Percentiles rank a stretch among this genome's conserved stretches.
Conservation (phyloP, 1,140 invertebrate genomes). For the Drosophila micromelanica region DNA sequence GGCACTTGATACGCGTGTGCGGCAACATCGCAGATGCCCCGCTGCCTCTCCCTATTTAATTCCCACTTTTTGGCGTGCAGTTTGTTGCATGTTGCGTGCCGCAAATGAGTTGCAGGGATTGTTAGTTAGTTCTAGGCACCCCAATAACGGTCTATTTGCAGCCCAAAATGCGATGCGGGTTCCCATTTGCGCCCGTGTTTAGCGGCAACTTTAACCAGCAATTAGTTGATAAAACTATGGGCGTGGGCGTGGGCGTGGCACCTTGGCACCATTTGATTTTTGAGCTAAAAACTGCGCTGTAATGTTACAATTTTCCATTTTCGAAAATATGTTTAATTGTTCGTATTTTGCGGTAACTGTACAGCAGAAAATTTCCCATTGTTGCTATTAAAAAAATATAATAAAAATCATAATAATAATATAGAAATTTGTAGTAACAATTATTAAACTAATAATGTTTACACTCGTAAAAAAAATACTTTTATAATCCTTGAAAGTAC, state of each 20-base stretch:
- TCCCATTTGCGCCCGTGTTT: constrained; percentile 56
- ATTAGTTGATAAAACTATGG: constrained; percentile 43
- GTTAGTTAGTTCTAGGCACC: constrained; percentile 8
- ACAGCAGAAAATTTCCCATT: not conserved
- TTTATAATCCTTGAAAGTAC: no score
- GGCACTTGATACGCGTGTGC: constrained; percentile 68
- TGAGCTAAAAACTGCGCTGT: not conserved
- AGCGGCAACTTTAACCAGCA: constrained; percentile 45
- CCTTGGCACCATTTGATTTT: constrained; percentile 28
- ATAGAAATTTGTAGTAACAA: no score
- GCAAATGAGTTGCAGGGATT: constrained; percentile 63
- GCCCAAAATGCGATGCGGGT: constrained; percentile 2
- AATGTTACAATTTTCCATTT: constrained; percentile 7
- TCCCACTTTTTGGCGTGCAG: constrained; percentile 12
- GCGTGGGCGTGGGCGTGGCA: constrained; percentile 41
- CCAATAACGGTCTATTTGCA: constrained; percentile 48
- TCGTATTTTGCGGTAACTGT: not conserved
- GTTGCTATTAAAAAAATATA: no score
- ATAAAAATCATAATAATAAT: no score
- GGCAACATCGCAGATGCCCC: not conserved
- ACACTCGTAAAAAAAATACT: no score
- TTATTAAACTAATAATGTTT: no score
- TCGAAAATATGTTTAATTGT: constrained; percentile 3
- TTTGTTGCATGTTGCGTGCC: constrained; percentile 64
- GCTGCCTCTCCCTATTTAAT: not conserved